Evolutionary conservation across 2,113 vertebrate genomes (phyloP).

Genomic region (Platichthys flesus): DNA sequence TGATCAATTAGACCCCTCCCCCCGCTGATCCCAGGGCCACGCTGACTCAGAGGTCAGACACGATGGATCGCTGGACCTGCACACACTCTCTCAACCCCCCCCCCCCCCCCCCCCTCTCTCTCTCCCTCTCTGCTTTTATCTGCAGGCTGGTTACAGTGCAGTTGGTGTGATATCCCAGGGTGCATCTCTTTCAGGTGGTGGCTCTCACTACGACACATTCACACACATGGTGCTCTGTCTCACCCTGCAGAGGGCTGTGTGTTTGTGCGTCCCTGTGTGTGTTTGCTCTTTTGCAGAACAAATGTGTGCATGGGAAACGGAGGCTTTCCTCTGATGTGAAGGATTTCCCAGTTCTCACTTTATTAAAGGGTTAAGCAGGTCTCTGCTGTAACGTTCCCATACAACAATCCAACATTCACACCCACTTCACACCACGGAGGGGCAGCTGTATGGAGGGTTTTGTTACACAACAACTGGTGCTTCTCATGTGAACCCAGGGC

Average conservation of each 20-base stretch:
- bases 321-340: background rate
- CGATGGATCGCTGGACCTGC: slow-evolving; percentile 87
- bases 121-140: slow-evolving; percentile 41
- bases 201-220: slow-evolving; percentile 23
- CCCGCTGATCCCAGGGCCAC: slow-evolving; percentile 88
- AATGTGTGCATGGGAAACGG: no score
- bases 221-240: background rate
- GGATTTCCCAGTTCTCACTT: background rate
- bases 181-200: slow-evolving; percentile 61
- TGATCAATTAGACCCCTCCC: slow-evolving; percentile 95
- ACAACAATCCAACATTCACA: background rate
- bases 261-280: background rate
- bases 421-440: background rate
- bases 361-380: background rate
- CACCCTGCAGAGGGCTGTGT: background rate
- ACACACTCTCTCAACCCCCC: slow-evolving; percentile 3
- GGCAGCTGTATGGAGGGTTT: background rate
- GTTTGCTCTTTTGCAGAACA: background rate
- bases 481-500: background rate
- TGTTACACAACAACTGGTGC: background rate
- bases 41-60: slow-evolving; percentile 91
- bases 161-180: slow-evolving; percentile 60
- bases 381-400: background rate
- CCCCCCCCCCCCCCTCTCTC: background rate
- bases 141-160: slow-evolving; percentile 36